Base-by-base conservation (phyloP, 2,797 vertebrate genomes). In the Siniperca undulata region DNA sequence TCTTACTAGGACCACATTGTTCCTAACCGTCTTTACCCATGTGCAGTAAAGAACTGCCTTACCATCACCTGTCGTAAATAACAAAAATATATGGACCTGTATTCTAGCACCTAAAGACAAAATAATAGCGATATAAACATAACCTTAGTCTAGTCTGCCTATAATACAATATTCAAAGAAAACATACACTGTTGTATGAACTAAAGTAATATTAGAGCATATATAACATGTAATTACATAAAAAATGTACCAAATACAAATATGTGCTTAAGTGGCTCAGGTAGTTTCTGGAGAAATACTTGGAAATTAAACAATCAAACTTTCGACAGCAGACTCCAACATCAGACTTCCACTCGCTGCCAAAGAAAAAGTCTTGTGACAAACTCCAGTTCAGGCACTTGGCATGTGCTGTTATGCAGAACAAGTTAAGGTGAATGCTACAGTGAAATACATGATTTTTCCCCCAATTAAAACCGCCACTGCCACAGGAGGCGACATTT, bases 121-220 rank as follows among this genome's bases (percentile, higher is more conserved):
- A 66, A 66, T 62, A 40, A 62, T 16, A 46, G 61, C 24, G 48
- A 48, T 46, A 66, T 67, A 30, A 52, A 36, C 66, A 68, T 68
- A 36, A 68, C 3, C 19, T 8, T 4, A n/a, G 30, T 7, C 11
- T 20, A 48, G 42, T 66, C 46, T n/a, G 27, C 14, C 38, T 64
- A n/a, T 64, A 24, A 24, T 55, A 24, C 2, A 19, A 4, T 66
- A 19, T 30, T 46, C 16, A 46, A 52, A n/a, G 20, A 36, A 55
- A 7, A 70, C 34, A 70, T 30, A 27, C 11, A 42, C 17, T 27
- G 24, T 48, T 68, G 30, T 42, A 55, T 30, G 30, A 30, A 30
- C 30, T 30, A 30, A 30, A 30, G 30, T 30, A 69, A 69, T 55
- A 55, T 53, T 50, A 67, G 27, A 50, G 34, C 19, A 40, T 17